Base-by-base conservation (phyloP, 92 coral and sea anemone genomes). In the Porites rus region DNA sequence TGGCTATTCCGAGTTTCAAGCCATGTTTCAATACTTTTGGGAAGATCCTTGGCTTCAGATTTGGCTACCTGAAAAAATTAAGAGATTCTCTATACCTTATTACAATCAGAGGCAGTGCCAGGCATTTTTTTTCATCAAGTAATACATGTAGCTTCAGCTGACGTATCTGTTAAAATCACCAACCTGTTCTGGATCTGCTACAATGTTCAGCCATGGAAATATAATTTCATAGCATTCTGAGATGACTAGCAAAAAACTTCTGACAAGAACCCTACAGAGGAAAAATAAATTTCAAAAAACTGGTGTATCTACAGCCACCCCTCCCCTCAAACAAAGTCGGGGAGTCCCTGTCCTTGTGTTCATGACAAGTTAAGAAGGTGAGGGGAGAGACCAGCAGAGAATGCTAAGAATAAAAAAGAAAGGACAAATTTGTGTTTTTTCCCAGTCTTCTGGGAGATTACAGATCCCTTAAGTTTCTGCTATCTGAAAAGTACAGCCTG, bases 231-330 rank as follows among this genome's bases (percentile, higher is more conserved):
- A 94, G 58, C 94, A 90, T 38, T 86, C 86, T 11, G 81, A 71
- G 43, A 90, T 61, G 78, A 75, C 77, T 4, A 58, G 53, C 79
- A 89, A 59, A 38, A 84, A 87, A 62, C 86, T 89, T 83, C 86
- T 92, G 61, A 90, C 56, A 53, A 94, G 91, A 38, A 92, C 93
- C 93, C 98, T 94, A 22, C 6, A 77, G 43, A 6, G 1, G 52
- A 59, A 50, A 18, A 18, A 46, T 69, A 58, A 61, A 51, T 16
- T 61, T 14, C 31, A 25, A 38, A 38, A 38, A 38, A 38, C 46
- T 38, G 46, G 46, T 38, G 46, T 38, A 28, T 28, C 31, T 28
- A 38, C 46, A 38, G 46, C 46, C 46, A 38, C 46, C 46, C 46
- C 46, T 38, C 0, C 46, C 46, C 46, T 38, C 46, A 38, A 38